phyloP scores from a whole-genome alignment of 2,113 vertebrate genomes.

The Dicaeum eximium region DNA sequence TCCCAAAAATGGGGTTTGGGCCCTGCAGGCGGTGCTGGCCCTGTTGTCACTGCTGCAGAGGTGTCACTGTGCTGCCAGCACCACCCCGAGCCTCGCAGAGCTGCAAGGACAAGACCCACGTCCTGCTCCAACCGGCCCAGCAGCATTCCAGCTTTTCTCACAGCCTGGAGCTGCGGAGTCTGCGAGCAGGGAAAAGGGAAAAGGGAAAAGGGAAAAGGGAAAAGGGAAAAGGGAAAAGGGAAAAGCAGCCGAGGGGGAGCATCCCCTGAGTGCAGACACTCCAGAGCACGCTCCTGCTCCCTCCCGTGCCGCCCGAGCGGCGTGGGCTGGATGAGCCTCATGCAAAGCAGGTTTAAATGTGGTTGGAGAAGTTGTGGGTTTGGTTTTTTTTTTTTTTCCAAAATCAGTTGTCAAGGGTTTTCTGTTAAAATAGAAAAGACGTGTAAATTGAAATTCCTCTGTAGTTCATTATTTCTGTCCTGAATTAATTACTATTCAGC shows the following conservation, averaged over 20 bases:
- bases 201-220: no score
- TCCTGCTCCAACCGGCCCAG: not conserved
- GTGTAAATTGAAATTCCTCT: constrained; percentile 23
- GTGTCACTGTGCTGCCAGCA: rapidly evolving
- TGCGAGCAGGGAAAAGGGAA: no score
- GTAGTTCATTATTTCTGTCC: constrained; percentile 25
- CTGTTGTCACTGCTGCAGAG: no score
- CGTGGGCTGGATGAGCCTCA: not conserved
- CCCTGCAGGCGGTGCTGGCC: rapidly evolving
- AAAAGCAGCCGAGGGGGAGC: not conserved
- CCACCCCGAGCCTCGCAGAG: not conserved
- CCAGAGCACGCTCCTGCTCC: not conserved
- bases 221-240: no score
- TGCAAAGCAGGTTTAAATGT: not conserved
- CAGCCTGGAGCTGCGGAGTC: not conserved
- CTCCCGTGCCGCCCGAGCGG: not conserved
- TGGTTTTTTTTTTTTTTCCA: not conserved
- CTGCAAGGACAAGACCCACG: not conserved
- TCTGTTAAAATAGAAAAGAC: constrained; percentile 24
- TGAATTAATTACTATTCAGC: constrained; percentile 40
- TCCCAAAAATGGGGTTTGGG: rapidly evolving
- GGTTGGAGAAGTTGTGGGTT: not conserved
- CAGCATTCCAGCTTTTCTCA: not conserved
- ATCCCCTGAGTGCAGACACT: not conserved
- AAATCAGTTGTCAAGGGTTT: constrained; percentile 24